Base-by-base conservation (phyloP, 1,140 invertebrate species). In the Brachionus sp. region DNA sequence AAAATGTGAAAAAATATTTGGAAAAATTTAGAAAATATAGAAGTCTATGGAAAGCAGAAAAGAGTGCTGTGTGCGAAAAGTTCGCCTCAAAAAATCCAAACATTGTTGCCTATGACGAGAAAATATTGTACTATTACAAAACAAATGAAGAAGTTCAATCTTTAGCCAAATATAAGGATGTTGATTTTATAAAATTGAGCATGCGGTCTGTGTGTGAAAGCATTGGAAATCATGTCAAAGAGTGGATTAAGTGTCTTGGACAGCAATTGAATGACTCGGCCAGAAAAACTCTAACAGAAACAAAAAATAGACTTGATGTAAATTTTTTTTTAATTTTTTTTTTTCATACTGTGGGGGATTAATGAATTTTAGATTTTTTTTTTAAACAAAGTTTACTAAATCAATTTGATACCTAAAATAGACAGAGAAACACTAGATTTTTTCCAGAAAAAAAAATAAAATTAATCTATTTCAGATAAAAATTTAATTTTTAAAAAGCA, bases 31-130 rank as follows among this genome's bases (percentile, higher is more conserved):
- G 91, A 83, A 92, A 92, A 85, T 95, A 93, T 86, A 91, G 91
- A 83, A 92, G 92, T 87, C 89, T 96, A 4, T 96, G 94, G 94
- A 91, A 91, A 9, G 92, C 91, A 84, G 93, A 95, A 86, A 96
- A 96, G 87, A 85, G 86, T 86, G 85, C 85, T 6, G 86, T 86
- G 46, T 87, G 87, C 84, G 91, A 94, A 84, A 93, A 93, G 87
- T 96, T 95, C 89, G 90, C 93, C 3, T 88, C 90, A 35, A 92
- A 92, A 75, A 90, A 92, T 86, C 92, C 93, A 3, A 92, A 92
- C 12, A 91, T 95, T 4, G 89, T 92, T 23, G 91, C 92, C 84
- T 95, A 93, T 89, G 93, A 95, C 86, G 92, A 95, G 83, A 93
- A 93, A 88, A 93, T 96, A 85, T 92, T 92, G 86, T 94, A 93